Evolutionary conservation across 2,113 vertebrate species (phyloP), one percentile per base, ranked within the genome.

Genomic region (Plestiodon gilberti): DNA sequence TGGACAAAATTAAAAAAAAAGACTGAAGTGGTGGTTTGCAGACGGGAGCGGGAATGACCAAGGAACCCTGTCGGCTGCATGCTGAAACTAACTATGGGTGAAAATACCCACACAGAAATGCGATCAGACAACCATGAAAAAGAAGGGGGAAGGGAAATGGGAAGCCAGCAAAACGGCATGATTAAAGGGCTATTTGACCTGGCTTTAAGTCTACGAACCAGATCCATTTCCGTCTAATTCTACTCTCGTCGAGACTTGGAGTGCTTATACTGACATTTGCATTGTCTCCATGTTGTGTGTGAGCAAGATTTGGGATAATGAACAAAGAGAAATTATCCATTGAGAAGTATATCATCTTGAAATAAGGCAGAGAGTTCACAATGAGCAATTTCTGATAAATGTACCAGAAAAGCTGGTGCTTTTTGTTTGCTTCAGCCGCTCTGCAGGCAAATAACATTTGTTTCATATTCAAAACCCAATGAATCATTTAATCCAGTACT

Each of bases 391-490:
- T 38, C 61, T 67, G 62, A 78, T 52, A 20, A 67, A 30, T 65
- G 20, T 28, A 64, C 61, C 73, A 77, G 40, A 84, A 84, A n/a
- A 6, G 14, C 70, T 13, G 61, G n/a, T 28, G 67, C 23, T 48
- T 74, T 30, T 38, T 71, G 33, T 71, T 28, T 85, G 30, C 77
- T 52, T 20, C 43, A 35, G 74, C 1, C 11, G 18, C 61, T 84
- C 59, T 84, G 20, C 62, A 69, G 43, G 73, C 43, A 48, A 84
- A 43, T 30, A 15, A 48, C 28, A 48, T 75, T 64, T 64, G 33
- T 52, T 84, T 52, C 61, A 65, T 65, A 76, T 52, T 77, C 59
- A 84, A 77, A 84, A 76, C 38, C 22, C 83, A 77, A 55, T 84
- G 83, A 64, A 84, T 84, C 40, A 55, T 84, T 84, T 65, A 76